Percentiles rank a stretch among this genome's conserved stretches.
Evolutionary conservation across 2,888 invertebrate genomes (phyloP).

Genomic region (Ophioninae sp.): DNA sequence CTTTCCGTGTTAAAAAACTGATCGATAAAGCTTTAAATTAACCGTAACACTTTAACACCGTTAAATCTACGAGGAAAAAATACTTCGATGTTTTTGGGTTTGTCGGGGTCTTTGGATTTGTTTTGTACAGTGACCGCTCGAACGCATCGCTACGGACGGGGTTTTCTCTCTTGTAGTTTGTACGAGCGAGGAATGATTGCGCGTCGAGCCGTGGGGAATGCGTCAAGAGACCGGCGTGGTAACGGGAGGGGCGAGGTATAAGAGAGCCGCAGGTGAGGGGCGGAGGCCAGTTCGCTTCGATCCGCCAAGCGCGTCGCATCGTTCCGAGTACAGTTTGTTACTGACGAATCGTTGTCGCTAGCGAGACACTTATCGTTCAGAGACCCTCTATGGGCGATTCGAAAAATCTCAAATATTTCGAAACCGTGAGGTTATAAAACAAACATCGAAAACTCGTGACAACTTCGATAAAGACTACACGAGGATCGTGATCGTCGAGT

Average conservation of each 20-base stretch:
- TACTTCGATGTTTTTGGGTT: too few relatives aligned
- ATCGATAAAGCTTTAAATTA: too few relatives aligned
- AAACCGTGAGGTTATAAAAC: conserved; percentile 1
- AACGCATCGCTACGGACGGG: conserved; percentile 57
- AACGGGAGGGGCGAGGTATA: conserved; percentile 72
- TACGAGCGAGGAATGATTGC: conserved; percentile 73
- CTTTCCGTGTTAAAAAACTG: too few relatives aligned
- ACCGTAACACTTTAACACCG: too few relatives aligned
- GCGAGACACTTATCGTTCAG: conserved; percentile 1
- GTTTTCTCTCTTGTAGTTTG: conserved; percentile 45
- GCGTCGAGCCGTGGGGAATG: conserved; percentile 67
- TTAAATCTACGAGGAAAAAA: too few relatives aligned
- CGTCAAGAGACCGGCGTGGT: conserved; percentile 55
- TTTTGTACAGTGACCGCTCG: conserved; percentile 39
- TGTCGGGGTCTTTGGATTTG: background rate
- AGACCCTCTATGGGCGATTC: background rate
- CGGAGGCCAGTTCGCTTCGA: conserved; percentile 78
- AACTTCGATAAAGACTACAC: too few relatives aligned
- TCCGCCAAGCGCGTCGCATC: conserved; percentile 63
- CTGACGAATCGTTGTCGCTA: conserved; percentile 9
- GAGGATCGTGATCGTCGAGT: too few relatives aligned
- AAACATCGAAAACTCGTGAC: background rate
- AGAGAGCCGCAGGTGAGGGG: conserved; percentile 77
- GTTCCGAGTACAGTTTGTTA: conserved; percentile 17
- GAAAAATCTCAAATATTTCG: conserved; percentile 2